Conservation (phyloP, 2,888 invertebrate genomes). For the Tenthredo scrophulariae region DNA sequence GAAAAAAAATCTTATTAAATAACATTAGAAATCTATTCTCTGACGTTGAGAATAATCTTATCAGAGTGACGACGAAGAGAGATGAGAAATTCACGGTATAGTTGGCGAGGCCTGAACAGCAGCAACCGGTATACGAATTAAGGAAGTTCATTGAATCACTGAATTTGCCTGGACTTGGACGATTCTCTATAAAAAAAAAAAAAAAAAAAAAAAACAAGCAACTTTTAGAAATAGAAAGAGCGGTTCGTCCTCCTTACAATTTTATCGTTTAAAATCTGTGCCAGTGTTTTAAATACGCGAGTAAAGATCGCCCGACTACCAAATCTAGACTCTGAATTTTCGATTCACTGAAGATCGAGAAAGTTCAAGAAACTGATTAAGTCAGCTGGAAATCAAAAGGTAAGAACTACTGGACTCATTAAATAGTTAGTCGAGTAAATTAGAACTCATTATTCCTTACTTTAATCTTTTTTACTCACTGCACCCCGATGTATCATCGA, state of each 20-base stretch:
- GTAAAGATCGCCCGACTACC: not conserved
- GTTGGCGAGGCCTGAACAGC: not conserved
- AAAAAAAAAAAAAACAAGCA: not conserved
- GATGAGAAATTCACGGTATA: not conserved
- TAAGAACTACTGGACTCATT: not conserved
- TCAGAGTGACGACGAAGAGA: not conserved
- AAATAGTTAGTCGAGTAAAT: constrained; percentile 6
- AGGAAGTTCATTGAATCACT: not conserved
- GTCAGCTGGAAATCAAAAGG: constrained; percentile 14
- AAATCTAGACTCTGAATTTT: not conserved
- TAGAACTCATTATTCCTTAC: not conserved
- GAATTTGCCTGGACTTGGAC: not conserved
- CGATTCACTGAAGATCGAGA: not conserved
- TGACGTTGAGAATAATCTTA: not conserved
- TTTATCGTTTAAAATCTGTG: not conserved
- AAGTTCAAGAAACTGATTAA: not conserved
- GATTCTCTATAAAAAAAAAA: not conserved
- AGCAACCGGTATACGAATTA: not conserved
- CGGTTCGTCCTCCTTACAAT: not conserved
- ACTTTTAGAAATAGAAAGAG: not conserved
- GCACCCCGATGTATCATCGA: not conserved
- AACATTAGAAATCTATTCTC: not conserved
- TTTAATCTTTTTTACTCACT: not conserved
- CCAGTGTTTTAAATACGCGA: constrained; percentile 11
- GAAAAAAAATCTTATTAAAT: not conserved